A percentile compares a stretch with the other conserved stretches of the same genome.
phyloP scores from a whole-genome alignment of 2,113 vertebrate genomes.

The Hyperoodon ampullatus region DNA sequence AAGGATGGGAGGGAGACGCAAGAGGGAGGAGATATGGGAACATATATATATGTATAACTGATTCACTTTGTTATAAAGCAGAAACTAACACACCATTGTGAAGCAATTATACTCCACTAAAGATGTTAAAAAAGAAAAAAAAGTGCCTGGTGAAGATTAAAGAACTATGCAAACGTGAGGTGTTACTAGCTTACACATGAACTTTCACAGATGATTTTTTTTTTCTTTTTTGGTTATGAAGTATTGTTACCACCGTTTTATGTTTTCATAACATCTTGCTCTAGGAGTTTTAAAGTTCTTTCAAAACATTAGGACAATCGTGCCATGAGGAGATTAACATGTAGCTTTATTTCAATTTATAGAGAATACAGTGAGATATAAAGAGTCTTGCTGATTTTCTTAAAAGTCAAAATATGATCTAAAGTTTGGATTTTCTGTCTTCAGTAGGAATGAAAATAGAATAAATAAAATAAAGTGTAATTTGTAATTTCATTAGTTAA shows the following conservation, averaged over 20 bases:
- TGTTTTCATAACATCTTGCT: neutral
- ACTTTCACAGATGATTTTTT: neutral
- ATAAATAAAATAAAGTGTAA: neutral
- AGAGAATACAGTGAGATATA: neutral
- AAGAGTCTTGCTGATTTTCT: neutral
- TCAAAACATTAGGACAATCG: neutral
- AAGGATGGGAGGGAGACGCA: no score
- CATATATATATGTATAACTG: no score
- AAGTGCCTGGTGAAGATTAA: neutral
- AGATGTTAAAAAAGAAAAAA: no score
- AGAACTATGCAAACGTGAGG: neutral
- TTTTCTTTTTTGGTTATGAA: neutral
- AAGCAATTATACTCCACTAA: no score
- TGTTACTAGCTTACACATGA: neutral
- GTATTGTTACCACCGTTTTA: neutral
- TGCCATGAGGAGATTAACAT: neutral
- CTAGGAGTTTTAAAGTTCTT: slow-evolving; percentile 19
- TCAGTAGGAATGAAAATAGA: neutral
- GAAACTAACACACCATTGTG: no score
- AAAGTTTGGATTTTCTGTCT: neutral
- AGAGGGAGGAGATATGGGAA: no score
- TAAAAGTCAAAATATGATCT: slow-evolving; percentile 24
- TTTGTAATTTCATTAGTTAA: neutral
- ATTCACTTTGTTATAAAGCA: no score
- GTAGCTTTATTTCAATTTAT: neutral